These are phyloP conservation scores for Pseudomyrmex cubaensis DNA, from an alignment of 1,140 invertebrate genomes.

Conservation along the genomic window DNA sequence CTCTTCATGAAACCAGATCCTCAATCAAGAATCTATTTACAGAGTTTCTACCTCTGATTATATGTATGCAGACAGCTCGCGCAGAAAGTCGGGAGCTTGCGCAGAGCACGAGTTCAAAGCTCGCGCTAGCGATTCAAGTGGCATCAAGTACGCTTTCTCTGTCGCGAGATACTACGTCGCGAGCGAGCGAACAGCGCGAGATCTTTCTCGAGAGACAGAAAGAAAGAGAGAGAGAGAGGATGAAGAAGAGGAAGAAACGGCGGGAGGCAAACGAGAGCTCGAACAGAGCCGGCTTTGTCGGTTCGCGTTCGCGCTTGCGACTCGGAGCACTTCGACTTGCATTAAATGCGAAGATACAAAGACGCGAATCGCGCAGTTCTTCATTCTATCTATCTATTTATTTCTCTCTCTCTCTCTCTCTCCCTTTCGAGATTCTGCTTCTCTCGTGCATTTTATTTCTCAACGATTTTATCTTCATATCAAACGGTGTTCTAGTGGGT, in stretches of 20 bases:
- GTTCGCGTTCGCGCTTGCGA: slow-evolving; percentile 75
- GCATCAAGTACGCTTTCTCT: slow-evolving; percentile 76
- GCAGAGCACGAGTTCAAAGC: slow-evolving; percentile 76
- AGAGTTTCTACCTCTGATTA: neutral
- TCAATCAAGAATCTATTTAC: slow-evolving; percentile 27
- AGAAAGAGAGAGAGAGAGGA: neutral
- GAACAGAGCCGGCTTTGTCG: slow-evolving; percentile 79
- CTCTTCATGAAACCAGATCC: neutral
- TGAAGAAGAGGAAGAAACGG: slow-evolving; percentile 33
- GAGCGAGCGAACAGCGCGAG: slow-evolving; percentile 51
- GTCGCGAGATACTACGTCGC: slow-evolving; percentile 56
- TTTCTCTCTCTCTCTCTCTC: slow-evolving; percentile 36
- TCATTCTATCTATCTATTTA: neutral
- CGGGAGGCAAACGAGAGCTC: slow-evolving; percentile 64
- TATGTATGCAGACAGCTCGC: slow-evolving; percentile 6
- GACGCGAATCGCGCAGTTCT: slow-evolving; percentile 40
- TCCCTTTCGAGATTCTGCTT: slow-evolving; percentile 6
- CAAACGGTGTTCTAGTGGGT: slow-evolving; percentile 7
- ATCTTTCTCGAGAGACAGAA: neutral
- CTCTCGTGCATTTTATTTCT: slow-evolving; percentile 14
- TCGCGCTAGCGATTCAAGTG: slow-evolving; percentile 78
- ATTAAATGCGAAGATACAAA: slow-evolving; percentile 77
- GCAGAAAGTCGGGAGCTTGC: slow-evolving; percentile 46
- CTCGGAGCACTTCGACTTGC: slow-evolving; percentile 77
- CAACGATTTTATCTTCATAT: slow-evolving; percentile 62